Conservation (phyloP, 1,140 invertebrate species). For the Stegodyphus dumicola region DNA sequence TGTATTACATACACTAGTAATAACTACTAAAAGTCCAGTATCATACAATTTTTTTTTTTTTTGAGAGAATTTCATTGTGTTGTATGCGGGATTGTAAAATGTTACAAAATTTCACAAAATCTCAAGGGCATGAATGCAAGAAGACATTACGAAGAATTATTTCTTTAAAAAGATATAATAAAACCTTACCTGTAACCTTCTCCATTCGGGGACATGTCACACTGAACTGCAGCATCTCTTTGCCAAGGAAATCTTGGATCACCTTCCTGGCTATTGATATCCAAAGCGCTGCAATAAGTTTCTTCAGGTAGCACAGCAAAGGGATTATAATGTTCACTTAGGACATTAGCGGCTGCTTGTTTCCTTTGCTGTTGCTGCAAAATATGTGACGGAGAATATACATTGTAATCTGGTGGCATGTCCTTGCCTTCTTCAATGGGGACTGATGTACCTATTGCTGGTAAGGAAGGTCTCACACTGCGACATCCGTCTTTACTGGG, state of each 20-base stretch:
- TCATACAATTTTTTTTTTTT: too few relatives aligned
- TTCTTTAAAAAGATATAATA: background rate
- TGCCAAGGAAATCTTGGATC: conserved; percentile 68
- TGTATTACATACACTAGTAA: too few relatives aligned
- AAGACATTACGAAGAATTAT: too few relatives aligned
- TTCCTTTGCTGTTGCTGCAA: conserved; percentile 26
- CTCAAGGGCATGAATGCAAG: too few relatives aligned
- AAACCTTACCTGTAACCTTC: conserved; percentile 34
- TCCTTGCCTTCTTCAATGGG: conserved; percentile 11
- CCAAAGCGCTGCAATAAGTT: conserved; percentile 65
- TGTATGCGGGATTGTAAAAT: too few relatives aligned
- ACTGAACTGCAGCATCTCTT: conserved; percentile 68
- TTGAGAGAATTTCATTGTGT: too few relatives aligned
- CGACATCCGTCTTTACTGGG: conserved; percentile 16
- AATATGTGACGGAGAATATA: background rate
- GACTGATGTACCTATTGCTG: background rate
- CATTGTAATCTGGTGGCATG: too few relatives aligned
- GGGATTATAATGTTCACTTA: conserved; percentile 47
- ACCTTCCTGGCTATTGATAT: conserved; percentile 66
- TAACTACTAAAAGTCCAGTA: too few relatives aligned
- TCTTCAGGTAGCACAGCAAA: conserved; percentile 62
- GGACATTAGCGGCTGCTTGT: background rate
- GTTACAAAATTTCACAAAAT: too few relatives aligned
- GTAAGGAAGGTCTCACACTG: conserved; percentile 23
- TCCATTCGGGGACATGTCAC: conserved; percentile 63